Evolutionary conservation across 2,888 invertebrate genomes (phyloP), one percentile per base, ranked within the genome.

Genomic region (Rhynchonema sp.): DNA sequence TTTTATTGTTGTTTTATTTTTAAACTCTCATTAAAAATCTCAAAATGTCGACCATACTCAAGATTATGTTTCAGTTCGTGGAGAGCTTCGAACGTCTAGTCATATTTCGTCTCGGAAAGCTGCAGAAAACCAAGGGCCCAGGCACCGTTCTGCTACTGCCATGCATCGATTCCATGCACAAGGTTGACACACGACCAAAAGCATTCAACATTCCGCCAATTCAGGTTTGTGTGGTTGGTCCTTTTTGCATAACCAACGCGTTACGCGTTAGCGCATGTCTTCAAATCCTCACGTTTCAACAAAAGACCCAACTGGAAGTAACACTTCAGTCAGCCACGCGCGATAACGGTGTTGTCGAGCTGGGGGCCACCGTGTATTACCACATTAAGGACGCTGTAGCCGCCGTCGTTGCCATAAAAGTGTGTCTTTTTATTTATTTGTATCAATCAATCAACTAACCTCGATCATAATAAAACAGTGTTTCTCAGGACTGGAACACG

Each of bases 161-260:
- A 1, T 73, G 73, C 65, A 70, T 77, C 58, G 76, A 76, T 63
- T 66, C 64, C 13, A 69, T 65, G 27, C 69, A 70, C 58, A 70
- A 66, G 58, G 72, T 77, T 2, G 75, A 76, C 63, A 69, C 75
- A 28, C 65, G 75, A 30, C 68, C 72, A 60, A 75, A 70, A 59
- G 76, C 76, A 6, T 75, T 76, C 65, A 75, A 74, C 65, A 74
- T 77, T 13, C 76, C 77, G n/a, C 75, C 75, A 20, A 68, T 76
- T 49, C 75, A 76, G 69, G 75, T 74, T 62, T 59, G 60, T 52
- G 9, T 6, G 27, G 6, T 52, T 23, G 52, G 9, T 20, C 9
- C 38, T 20, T 38, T 38, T 13, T 38, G n/a, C n/a, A n/a, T n/a
- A n/a, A n/a, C n/a, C n/a, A n/a, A n/a, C n/a, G n/a, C n/a, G n/a